Base-by-base conservation (phyloP, 1,140 invertebrate species). In the Steinernema khuongi region DNA sequence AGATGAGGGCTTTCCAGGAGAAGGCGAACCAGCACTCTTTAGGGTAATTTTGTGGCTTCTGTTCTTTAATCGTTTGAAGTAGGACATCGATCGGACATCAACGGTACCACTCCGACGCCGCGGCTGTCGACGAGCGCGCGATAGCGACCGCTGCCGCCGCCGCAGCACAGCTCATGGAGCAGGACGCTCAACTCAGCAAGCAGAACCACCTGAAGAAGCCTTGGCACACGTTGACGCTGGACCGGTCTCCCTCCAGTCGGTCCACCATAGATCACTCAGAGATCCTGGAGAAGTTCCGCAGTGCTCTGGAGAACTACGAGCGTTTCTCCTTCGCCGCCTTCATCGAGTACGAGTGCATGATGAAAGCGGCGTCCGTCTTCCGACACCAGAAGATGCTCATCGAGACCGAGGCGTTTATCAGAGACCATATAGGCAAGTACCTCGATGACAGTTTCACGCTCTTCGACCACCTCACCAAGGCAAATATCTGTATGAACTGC, bases 391-490 rank as follows among this genome's bases (percentile, higher is more conserved):
- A 74, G 19, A 41, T 73, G 33, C 83, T 74, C 66, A 77, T 83
- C 31, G 80, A 85, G 72, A 75, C 77, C 30, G 83, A 84, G 73
- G 81, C 72, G 4, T 84, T 84, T 67, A 44, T 85, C n/a, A 74
- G 83, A 7, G 83, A 84, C 26, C 72, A 80, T 33, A 77, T 84
- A n/a, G 81, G 83, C 14, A 80, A 81, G 66, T 84, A 85, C 70
- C 72, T 84, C 11, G 81, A 81, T 60, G 83, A 84, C 31, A 76
- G 71, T 26, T 85, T 83, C 71, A 71, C 74, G 19, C 66, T 73
- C 2, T 85, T 84, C 68, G 73, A 82, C 68, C 83, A 84, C 60
- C 30, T 67, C 1, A 79, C 76, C 41, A 84, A 84, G 72, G 32
- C 81, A 1, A 22, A 74, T 18, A 83, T 83, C 67, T 83, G 81